These are phyloP conservation scores for Mythimna ferrago DNA, from an alignment of 2,888 invertebrate genomes.

Conservation along the genomic window DNA sequence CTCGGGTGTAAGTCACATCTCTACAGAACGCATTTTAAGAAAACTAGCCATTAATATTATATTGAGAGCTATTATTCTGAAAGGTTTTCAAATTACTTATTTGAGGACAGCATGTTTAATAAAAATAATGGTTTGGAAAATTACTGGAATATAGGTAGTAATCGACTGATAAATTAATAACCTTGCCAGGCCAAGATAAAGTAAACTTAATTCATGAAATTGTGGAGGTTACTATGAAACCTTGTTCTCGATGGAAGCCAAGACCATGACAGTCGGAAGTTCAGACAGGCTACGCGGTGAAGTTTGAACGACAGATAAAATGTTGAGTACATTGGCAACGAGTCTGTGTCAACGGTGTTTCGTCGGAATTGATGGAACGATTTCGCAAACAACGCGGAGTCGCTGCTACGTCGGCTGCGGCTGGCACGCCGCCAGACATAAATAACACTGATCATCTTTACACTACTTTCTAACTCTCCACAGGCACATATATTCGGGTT, in stretches of 20 bases:
- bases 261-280: slow-evolving; percentile 46
- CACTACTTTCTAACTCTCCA: slow-evolving; percentile 52
- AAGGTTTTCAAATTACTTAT: not conserved
- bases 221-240: slow-evolving; percentile 1
- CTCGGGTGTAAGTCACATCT: slow-evolving; percentile 52
- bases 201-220: slow-evolving; percentile 6
- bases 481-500: slow-evolving; percentile 26
- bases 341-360: slow-evolving; percentile 68
- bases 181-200: slow-evolving; percentile 10
- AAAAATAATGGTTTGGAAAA: not conserved
- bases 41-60: slow-evolving; percentile 43
- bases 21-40: slow-evolving; percentile 38
- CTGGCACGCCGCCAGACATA: slow-evolving; percentile 77
- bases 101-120: not conserved
- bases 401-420: slow-evolving; percentile 56
- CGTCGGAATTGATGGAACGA: slow-evolving; percentile 74
- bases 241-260: slow-evolving; percentile 29
- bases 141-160: not conserved
- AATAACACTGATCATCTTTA: slow-evolving; percentile 72
- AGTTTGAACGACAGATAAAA: slow-evolving; percentile 51
- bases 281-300: slow-evolving; percentile 37
- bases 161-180: not conserved
- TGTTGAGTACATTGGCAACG: slow-evolving; percentile 62
- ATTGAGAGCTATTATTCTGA: slow-evolving; percentile 16
- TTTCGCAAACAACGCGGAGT: slow-evolving; percentile 71